These are phyloP conservation scores for Tachyglossus aculeatus DNA, from an alignment of 2,797 vertebrate genomes.

Conservation along the genomic window DNA sequence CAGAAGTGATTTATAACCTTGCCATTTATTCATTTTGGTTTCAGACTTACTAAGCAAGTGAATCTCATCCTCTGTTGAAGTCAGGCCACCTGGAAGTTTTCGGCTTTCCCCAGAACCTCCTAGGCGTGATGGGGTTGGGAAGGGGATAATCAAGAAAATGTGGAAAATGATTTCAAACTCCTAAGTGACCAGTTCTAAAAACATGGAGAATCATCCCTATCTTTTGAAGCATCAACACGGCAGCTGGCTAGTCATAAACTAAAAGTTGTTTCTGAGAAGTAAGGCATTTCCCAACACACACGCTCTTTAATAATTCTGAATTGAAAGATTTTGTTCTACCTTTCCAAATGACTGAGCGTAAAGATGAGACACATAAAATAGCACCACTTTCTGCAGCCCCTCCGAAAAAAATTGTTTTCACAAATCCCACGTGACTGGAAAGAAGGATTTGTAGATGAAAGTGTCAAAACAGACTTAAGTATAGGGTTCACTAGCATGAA, in stretches of 20 bases:
- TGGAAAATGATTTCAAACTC: not conserved
- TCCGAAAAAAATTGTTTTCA: constrained; percentile 19
- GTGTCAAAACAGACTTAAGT: constrained; percentile 49
- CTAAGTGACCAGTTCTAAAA: not conserved
- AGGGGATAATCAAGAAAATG: not conserved
- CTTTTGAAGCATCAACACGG: not conserved
- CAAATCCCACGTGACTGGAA: constrained; percentile 17
- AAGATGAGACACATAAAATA: constrained; percentile 4
- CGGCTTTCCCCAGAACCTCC: not conserved
- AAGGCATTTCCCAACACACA: not conserved
- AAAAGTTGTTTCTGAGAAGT: not conserved
- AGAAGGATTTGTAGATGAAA: constrained; percentile 26
- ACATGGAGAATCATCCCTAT: not conserved
- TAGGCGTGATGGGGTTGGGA: not conserved
- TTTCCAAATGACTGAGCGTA: not conserved
- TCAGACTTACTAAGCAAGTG: not conserved
- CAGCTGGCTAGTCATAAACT: not conserved
- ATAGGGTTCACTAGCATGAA: constrained; percentile 22
- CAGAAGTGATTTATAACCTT: not conserved
- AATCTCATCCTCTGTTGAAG: not conserved
- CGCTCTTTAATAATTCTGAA: not conserved
- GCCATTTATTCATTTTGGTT: not conserved
- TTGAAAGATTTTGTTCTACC: not conserved
- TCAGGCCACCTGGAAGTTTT: not conserved
- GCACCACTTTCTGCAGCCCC: no score